phyloP scores from a whole-genome alignment of 2,888 invertebrate genomes.

The Drosophila siamana region DNA sequence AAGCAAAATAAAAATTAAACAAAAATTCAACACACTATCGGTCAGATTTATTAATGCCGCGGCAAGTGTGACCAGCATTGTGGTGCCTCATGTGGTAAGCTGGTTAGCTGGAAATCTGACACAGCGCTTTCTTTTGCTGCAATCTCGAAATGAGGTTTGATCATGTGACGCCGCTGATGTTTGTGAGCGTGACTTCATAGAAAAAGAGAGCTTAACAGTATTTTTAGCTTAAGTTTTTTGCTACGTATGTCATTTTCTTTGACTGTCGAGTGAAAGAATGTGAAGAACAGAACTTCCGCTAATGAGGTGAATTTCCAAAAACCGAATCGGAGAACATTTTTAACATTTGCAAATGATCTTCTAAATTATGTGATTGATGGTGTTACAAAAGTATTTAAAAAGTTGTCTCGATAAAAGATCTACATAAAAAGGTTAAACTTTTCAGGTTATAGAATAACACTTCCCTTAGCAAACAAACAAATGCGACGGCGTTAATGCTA shows the following conservation, averaged over 20 bases:
- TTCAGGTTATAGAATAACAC: background rate
- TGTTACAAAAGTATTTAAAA: too few relatives aligned
- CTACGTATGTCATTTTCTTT: background rate
- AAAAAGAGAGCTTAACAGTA: background rate
- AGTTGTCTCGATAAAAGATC: background rate
- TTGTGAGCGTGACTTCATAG: background rate
- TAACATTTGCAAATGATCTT: too few relatives aligned
- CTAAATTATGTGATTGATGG: too few relatives aligned
- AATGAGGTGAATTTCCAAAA: too few relatives aligned
- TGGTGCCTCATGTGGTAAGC: background rate
- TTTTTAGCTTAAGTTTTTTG: background rate
- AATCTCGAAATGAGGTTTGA: background rate
- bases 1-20: background rate
- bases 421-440: background rate
- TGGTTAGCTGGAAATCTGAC: slow-evolving; percentile 3
- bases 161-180: background rate
- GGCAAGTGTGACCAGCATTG: background rate
- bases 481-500: background rate
- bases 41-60: slow-evolving; percentile 8
- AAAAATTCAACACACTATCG: background rate
- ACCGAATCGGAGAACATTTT: too few relatives aligned
- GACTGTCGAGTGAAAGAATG: background rate
- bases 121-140: background rate
- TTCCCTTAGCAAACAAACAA: background rate
- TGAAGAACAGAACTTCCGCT: background rate